phyloP scores from a whole-genome alignment of 1,140 invertebrate genomes.

The Drepana arcuata region DNA sequence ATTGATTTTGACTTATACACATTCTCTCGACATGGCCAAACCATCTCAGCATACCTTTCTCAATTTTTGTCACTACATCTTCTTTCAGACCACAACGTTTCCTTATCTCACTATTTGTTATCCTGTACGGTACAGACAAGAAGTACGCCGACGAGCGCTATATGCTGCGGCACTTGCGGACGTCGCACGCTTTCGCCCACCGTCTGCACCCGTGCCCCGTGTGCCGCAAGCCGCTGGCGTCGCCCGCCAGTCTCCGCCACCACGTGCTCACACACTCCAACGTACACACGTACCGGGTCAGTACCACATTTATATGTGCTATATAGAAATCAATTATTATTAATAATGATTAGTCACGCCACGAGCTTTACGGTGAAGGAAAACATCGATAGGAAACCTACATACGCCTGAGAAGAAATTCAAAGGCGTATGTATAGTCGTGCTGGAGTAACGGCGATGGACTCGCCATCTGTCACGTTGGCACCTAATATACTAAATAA shows the following conservation, averaged over 20 bases:
- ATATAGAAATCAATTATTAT: too few species aligned
- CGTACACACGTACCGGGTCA: slow-evolving; percentile 42
- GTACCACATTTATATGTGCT: too few species aligned
- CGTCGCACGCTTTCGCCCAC: slow-evolving; percentile 41
- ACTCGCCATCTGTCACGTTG: too few species aligned
- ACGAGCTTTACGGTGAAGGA: too few species aligned
- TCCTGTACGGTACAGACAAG: slow-evolving; percentile 31
- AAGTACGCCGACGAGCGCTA: slow-evolving; percentile 55
- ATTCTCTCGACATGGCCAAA: neutral
- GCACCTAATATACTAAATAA: too few species aligned
- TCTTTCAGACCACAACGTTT: neutral
- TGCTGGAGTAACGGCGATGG: too few species aligned
- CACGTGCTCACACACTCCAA: slow-evolving; percentile 56
- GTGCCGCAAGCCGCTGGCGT: slow-evolving; percentile 41
- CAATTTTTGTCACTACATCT: too few species aligned
- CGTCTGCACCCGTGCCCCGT: slow-evolving; percentile 46
- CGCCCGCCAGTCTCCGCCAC: slow-evolving; percentile 34
- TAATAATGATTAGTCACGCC: too few species aligned
- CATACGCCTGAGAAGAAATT: too few species aligned
- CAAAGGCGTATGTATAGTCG: too few species aligned
- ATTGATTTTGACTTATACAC: too few species aligned
- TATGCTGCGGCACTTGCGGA: slow-evolving; percentile 60
- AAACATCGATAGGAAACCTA: too few species aligned
- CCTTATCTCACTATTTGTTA: neutral
- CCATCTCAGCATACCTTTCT: neutral